Conservation (phyloP, 2,113 vertebrate species). For the Silurus glanis region DNA sequence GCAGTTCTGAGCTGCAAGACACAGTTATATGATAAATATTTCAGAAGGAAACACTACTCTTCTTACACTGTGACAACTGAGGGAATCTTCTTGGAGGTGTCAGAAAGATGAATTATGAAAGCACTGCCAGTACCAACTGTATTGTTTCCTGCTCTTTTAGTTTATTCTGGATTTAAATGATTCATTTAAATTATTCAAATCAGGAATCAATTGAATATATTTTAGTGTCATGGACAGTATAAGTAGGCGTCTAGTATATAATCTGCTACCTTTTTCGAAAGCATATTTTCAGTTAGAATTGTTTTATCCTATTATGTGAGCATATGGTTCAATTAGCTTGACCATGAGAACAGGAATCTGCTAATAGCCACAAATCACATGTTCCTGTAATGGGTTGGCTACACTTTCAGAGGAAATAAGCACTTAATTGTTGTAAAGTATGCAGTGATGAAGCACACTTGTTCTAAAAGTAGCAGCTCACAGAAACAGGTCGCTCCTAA, state of each 20-base stretch:
- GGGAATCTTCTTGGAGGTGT: not conserved
- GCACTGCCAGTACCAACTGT: not conserved
- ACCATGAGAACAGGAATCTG: not conserved
- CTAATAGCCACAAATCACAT: not conserved
- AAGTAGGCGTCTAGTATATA: not conserved
- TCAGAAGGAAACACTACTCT: conserved; percentile 18
- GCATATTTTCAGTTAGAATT: not conserved
- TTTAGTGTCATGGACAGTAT: not conserved
- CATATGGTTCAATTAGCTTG: not conserved
- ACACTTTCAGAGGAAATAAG: not conserved
- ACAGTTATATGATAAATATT: conserved; percentile 56
- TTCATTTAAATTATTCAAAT: not conserved
- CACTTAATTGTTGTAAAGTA: not conserved
- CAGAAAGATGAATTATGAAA: not conserved
- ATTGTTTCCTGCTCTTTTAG: not conserved
- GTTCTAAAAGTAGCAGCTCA: conserved; percentile 2
- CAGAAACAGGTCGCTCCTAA: conserved; percentile 3
- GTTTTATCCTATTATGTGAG: not conserved
- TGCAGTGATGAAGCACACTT: not conserved
- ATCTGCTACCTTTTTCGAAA: not conserved
- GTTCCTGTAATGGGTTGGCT: not conserved
- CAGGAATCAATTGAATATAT: not conserved
- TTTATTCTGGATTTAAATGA: not conserved
- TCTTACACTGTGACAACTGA: not conserved
- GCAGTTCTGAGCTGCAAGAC: conserved; percentile 70